Evolutionary conservation across 2,797 vertebrate genomes (phyloP).

Genomic region (Varecia variegata): DNA sequence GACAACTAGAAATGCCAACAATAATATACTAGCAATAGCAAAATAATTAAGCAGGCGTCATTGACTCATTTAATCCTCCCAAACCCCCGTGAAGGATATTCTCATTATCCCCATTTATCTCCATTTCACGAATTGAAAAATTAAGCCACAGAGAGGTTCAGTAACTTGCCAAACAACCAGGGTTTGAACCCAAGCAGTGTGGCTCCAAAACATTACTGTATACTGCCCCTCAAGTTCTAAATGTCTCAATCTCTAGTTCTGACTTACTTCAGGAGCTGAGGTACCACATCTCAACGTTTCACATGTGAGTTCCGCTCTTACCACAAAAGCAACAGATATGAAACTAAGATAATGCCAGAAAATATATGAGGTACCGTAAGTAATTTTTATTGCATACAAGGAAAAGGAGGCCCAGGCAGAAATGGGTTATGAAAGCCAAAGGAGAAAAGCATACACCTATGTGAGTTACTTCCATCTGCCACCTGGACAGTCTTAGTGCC

Average conservation of each 20-base stretch:
- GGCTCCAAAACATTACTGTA: background rate
- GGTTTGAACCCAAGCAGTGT: background rate
- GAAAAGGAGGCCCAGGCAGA: background rate
- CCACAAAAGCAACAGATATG: background rate
- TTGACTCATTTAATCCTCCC: background rate
- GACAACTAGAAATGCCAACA: background rate
- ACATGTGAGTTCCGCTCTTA: background rate
- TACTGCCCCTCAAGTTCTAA: background rate
- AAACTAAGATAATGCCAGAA: background rate
- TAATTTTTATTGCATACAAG: background rate
- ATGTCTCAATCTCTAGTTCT: background rate
- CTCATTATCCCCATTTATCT: background rate
- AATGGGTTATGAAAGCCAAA: background rate
- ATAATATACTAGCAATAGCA: background rate
- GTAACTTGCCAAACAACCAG: background rate
- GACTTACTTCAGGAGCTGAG: background rate
- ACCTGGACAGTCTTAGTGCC: background rate
- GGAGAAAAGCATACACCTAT: background rate
- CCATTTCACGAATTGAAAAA: background rate
- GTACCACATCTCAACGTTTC: background rate
- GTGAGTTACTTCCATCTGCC: background rate
- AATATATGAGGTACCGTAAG: background rate
- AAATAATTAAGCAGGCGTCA: background rate
- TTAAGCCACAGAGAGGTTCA: background rate
- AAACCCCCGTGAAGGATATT: background rate